These are phyloP conservation scores for Odontocerum albicorne DNA, from an alignment of 2,888 invertebrate genomes.

Conservation along the genomic window DNA sequence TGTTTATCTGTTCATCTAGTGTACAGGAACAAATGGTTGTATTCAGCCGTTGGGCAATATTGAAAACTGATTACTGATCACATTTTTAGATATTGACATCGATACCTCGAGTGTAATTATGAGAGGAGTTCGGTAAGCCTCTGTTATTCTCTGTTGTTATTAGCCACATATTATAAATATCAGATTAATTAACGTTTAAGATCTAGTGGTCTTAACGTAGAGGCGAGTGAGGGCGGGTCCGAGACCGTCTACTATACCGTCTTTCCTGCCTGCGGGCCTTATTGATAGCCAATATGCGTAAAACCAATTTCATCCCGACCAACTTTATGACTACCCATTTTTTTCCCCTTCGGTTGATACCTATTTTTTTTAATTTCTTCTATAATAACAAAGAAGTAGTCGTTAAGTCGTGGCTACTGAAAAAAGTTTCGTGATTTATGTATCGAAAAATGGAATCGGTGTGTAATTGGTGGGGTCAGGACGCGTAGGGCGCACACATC, in stretches of 20 bases:
- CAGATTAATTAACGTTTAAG: slow-evolving; percentile 35
- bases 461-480: slow-evolving; percentile 20
- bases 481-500: slow-evolving; percentile 9
- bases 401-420: slow-evolving; percentile 35
- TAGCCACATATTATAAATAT: slow-evolving; percentile 33
- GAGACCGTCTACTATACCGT: slow-evolving; percentile 8
- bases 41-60: slow-evolving; percentile 11
- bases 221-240: slow-evolving; percentile 30
- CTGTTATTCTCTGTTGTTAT: slow-evolving; percentile 26
- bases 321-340: slow-evolving; percentile 33
- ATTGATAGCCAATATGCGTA: slow-evolving; percentile 29
- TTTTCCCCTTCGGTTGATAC: slow-evolving; percentile 26
- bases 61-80: slow-evolving; percentile 28
- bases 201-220: slow-evolving; percentile 18
- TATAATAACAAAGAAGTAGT: slow-evolving; percentile 35
- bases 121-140: slow-evolving; percentile 11
- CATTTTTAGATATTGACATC: slow-evolving; percentile 32
- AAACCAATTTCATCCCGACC: slow-evolving; percentile 35
- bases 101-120: slow-evolving; percentile 31
- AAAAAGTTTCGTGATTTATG: slow-evolving; percentile 34
- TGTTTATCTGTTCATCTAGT: too few species aligned
- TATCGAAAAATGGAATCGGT: slow-evolving; percentile 23
- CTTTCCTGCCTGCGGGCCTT: slow-evolving; percentile 21
- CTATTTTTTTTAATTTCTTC: slow-evolving; percentile 32
- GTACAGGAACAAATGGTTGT: too few species aligned